Evolutionary conservation across 2,888 invertebrate species (phyloP), one percentile per base, ranked within the genome.

Genomic region (Sepioteuthis lessoniana): DNA sequence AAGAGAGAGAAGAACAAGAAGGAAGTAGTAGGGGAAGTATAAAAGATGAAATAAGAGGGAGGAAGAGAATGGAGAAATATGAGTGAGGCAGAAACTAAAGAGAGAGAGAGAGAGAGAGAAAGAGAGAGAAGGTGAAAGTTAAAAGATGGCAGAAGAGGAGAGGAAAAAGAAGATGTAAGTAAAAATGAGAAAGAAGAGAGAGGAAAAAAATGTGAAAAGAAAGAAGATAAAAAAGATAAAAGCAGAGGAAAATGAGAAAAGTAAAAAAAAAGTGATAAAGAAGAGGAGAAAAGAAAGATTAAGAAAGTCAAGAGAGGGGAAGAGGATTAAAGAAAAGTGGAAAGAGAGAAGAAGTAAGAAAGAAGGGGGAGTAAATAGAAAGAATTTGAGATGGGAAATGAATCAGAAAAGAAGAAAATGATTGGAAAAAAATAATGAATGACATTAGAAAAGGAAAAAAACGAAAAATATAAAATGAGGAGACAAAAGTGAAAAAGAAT

Each of bases 391-490:
- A 16, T 13, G 50, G 19, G 16, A 4, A 50, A 21, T 50, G 19
- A 50, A 19, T 0, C 0, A 4, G 21, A 19, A 19, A 50, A 2
- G 19, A 19, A 50, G 5, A 19, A 2, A 50, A 2, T 16, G 50
- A 19, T 8, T 19, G 50, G 19, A 19, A 50, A 0, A 50, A n/a
- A n/a, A n/a, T n/a, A n/a, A n/a, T n/a, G n/a, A n/a, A n/a, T n/a
- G n/a, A n/a, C n/a, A n/a, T n/a, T 0, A 50, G 3, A 50, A 50
- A 50, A 19, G 21, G 21, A 50, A 50, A 50, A 16, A 50, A 3
- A 2, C 16, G 21, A 19, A 19, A 50, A 16, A 16, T 19, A 19
- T 1, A 1, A 3, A 0, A 0, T 0, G 50, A 0, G 21, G 21
- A 16, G 5, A 25, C 4, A 25, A 55, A 25, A 21, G 21, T 21